Conservation (phyloP, 1,140 invertebrate species). For the Scaptodrosophila lebanonensis region DNA sequence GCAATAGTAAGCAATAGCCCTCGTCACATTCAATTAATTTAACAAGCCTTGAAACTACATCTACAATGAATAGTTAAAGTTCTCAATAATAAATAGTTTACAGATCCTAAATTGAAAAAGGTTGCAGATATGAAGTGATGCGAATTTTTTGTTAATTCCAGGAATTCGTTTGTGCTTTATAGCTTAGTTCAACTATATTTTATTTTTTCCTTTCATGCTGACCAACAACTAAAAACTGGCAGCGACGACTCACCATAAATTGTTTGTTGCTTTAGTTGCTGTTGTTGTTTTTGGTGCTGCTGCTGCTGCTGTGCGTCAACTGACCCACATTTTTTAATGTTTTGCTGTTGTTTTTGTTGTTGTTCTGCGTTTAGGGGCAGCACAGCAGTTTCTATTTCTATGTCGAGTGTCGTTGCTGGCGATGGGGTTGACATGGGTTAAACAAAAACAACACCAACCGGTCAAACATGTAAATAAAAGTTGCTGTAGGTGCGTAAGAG, state of each 20-base stretch:
- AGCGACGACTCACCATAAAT: conserved; percentile 49
- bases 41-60: too few relatives aligned
- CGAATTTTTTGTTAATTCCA: too few relatives aligned
- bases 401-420: too few relatives aligned
- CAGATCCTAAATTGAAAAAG: too few relatives aligned
- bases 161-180: too few relatives aligned
- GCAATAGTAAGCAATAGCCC: too few relatives aligned
- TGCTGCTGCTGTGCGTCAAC: conserved; percentile 36
- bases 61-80: too few relatives aligned
- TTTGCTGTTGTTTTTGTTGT: conserved; percentile 22
- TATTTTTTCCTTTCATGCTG: conserved; percentile 9
- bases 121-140: too few relatives aligned
- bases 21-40: too few relatives aligned
- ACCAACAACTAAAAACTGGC: conserved; percentile 43
- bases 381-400: too few relatives aligned
- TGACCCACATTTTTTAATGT: conserved; percentile 34
- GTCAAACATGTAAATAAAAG: conserved; percentile 3
- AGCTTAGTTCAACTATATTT: too few relatives aligned
- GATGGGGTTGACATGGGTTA: conserved; percentile 51
- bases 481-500: conserved; percentile 1
- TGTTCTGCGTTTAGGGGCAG: conserved; percentile 23
- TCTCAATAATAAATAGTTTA: too few relatives aligned
- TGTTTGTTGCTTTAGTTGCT: conserved; percentile 16
- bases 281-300: conserved; percentile 15
- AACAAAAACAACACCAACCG: conserved; percentile 40